Base-by-base conservation (phyloP, 2,113 vertebrate species). In the Symphodus melops region DNA sequence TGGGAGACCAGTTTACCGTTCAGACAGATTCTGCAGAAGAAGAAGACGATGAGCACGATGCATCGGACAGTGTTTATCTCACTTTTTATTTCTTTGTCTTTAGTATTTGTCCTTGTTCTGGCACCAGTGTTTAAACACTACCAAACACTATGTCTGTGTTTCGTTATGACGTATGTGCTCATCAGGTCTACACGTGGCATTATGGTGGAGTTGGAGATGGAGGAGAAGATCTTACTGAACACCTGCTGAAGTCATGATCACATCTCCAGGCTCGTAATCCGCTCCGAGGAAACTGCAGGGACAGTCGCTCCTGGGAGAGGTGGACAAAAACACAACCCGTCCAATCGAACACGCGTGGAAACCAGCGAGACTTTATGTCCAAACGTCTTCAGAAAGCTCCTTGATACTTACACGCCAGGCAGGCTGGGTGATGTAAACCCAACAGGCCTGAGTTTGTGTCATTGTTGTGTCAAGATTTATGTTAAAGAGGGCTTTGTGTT, bases 241-340 rank as follows among this genome's bases (percentile, higher is more conserved):
- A 82, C 97, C 97, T 87, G 97, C 94, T 81, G 97, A 96, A 0
- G 94, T 98, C 90, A 98, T 85, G 75, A 97, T 78, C 28, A 95
- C 95, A 84, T 98, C 96, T 84, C 96, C 98, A 0, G 98, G 95
- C 1, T 96, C 93, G 69, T 98, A 98, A 65, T 96, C 95, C 53
- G 93, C 91, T 81, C 97, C 97, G 55, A 97, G 94, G 84, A 97
- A 96, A 75, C 95, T 95, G 86, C 98, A 99, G 1, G 97, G 96
- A 59, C 98, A 99, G 79, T 96, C 94, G 49, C 86, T 95, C 92
- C 98, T 99, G 83, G 20, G 58, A 67, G n/a, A 23, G 10, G 33
- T 25, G 19, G 46, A 19, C 57, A 59, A 68, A 68, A 10, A 39
- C 5, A 21, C 4, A 13, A 66, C 33, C 55, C 41, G 28, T 25